A percentile compares a stretch with the other conserved stretches of the same genome.
Evolutionary conservation across 2,113 vertebrate genomes (phyloP).

Genomic region (Pycnonotus jocosus): DNA sequence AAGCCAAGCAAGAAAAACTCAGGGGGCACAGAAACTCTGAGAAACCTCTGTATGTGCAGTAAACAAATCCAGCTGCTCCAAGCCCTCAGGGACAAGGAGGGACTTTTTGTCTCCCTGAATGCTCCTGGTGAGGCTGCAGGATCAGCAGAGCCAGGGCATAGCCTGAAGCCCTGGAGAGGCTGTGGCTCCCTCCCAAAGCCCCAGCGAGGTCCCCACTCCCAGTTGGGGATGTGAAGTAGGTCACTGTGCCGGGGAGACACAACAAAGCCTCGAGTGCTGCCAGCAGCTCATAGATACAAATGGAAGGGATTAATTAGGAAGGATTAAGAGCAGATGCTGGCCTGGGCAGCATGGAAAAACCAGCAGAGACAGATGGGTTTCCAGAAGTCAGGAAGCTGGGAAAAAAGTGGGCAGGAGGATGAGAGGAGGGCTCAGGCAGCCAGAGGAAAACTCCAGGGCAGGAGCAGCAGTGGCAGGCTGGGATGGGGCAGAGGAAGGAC

Average conservation of each 20-base stretch:
- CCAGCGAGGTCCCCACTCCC: background rate
- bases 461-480: background rate
- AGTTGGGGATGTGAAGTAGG: background rate
- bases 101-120: background rate
- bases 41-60: background rate
- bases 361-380: conserved; percentile 10
- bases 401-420: background rate
- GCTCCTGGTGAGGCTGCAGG: background rate
- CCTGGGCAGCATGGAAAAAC: background rate
- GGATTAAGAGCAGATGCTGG: conserved; percentile 53
- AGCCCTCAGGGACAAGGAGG: background rate
- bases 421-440: background rate
- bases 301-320: conserved; percentile 50
- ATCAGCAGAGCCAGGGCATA: background rate
- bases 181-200: background rate
- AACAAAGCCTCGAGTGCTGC: background rate
- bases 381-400: background rate
- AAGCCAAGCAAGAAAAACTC: background rate
- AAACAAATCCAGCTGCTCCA: background rate
- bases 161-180: background rate
- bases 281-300: background rate
- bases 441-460: background rate
- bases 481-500: background rate
- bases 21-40: background rate
- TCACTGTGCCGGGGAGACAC: conserved; percentile 27